Evolutionary conservation across 2,797 vertebrate genomes (phyloP), one percentile per base, ranked within the genome.

Genomic region (Tokudaia tokunoshimensis): DNA sequence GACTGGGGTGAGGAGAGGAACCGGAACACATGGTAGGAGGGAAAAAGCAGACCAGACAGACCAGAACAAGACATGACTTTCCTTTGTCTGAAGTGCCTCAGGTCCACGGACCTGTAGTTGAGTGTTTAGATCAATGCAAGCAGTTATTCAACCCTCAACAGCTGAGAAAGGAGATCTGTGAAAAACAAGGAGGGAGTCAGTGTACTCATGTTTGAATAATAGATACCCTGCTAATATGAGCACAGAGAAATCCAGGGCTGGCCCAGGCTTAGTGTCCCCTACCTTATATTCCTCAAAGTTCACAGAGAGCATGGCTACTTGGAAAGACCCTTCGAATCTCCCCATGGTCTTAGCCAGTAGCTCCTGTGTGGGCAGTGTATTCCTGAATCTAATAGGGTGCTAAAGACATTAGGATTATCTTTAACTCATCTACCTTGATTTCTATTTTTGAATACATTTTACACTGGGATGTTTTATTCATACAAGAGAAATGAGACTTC

Each of bases 1-100:
- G 94, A 89, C 70, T 65, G 31, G 12, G 95, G 87, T 92, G 85
- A 93, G 88, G 95, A 97, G 88, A 95, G 94, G 95, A 94, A 89
- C 17, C 44, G 75, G 50, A 94, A 91, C 81, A 86, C 93, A 14
- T 57, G 94, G 94, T 29, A 72, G 79, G 34, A 31, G 85, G 87
- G 82, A 74, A 67, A 93, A 94, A 79, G 44, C 85, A 95, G 95
- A 93, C 92, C 0, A 8, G 85, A 24, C 89, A 74, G 50, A 78
- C 97, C 79, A 91, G 94, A 91, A 67, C 59, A 81, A 93, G 93
- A 55, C 78, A 31, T 70, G 84, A 74, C 72, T 94, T 87, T 74
- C 84, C 72, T 96, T 81, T 94, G 83, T 92, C 92, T 63, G 93
- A 96, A 95, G 84, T 10, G n/a, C 34, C 87, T 70, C 63, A 13